Evolutionary conservation across 2,113 vertebrate genomes (phyloP), one percentile per base, ranked within the genome.

Genomic region (Stictonetta naevosa): DNA sequence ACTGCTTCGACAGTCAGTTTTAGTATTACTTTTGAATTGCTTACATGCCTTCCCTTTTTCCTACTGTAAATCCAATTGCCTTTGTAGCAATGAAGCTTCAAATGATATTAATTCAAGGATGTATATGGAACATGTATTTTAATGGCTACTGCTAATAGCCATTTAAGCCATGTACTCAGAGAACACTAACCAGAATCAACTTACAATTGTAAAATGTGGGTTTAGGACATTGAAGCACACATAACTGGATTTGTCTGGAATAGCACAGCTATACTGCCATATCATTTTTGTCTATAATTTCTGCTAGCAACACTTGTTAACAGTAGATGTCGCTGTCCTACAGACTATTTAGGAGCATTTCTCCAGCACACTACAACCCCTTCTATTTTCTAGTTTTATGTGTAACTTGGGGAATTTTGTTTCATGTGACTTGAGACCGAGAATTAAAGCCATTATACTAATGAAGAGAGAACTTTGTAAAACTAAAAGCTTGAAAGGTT

Each of bases 261-360:
- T 10, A 28, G 26, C 34, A 17, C 1, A 7, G 42, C 38, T 26
- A 40, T 7, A 8, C n/a, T 48, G 8, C 22, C 23, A 11, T 5
- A 48, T 20, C 46, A 21, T 2, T 74, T 71, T 33, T 66, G 26
- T 12, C 46, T 23, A 15, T 16, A 29, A 38, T 23, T 60, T 69
- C 68, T 69, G 82, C 52, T 42, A n/a, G 73, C 38, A 71, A 31
- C 38, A 33, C 15, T 15, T 36, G 40, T 76, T 56, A 38, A 92
- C 98, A 96, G 96, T 11, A 98, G 98, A 96, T 98, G 98, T 96
- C 94, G 93, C 97, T 97, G 82, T 75, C 48, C 77, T 53, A 96
- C 94, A 95, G 63, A 40, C 29, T 74, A 94, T 80, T n/a, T 1
- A 48, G 7, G 58, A 85, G 21, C 33, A 23, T 20, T 82, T 46